A percentile compares a stretch with the other conserved stretches of the same genome.
Conservation (phyloP, 2,797 vertebrate species). For the Sebastes steindachneri region DNA sequence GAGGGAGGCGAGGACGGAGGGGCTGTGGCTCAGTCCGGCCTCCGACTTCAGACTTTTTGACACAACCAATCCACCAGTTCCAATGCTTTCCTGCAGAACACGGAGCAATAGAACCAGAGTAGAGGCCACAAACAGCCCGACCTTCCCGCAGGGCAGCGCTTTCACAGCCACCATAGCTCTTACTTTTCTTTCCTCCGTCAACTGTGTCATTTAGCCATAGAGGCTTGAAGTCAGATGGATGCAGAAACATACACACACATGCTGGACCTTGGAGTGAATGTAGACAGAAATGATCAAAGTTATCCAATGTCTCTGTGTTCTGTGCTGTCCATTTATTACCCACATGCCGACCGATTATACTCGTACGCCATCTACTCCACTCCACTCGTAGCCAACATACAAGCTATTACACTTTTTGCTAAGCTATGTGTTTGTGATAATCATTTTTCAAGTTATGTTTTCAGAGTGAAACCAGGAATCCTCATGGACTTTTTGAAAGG, state of each 20-base stretch:
- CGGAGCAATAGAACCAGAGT: conserved; percentile 85
- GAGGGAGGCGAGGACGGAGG: conserved; percentile 22
- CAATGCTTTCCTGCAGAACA: conserved; percentile 86
- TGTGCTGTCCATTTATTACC: conserved; percentile 60
- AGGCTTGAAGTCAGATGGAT: conserved; percentile 62
- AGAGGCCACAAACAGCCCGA: conserved; percentile 69
- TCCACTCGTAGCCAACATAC: conserved; percentile 42
- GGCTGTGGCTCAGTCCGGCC: conserved; percentile 33
- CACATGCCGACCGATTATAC: conserved; percentile 63
- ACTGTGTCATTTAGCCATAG: conserved; percentile 42
- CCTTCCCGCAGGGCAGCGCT: conserved; percentile 64
- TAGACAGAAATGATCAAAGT: conserved; percentile 63
- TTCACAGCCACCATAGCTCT: conserved; percentile 60
- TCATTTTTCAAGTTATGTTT: conserved; percentile 68
- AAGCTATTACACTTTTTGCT: conserved; percentile 66
- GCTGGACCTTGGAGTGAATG: conserved; percentile 71
- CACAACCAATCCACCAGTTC: conserved; percentile 80
- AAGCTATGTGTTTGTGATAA: conserved; percentile 64
- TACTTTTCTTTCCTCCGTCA: conserved; percentile 54
- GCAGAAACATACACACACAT: conserved; percentile 54
- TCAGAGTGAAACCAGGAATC: conserved; percentile 79
- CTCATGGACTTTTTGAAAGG: conserved; percentile 69
- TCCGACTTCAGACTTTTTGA: conserved; percentile 70
- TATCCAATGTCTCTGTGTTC: conserved; percentile 51
- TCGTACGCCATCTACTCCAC: conserved; percentile 43